Evolutionary conservation across 2,888 invertebrate genomes (phyloP), one percentile per base, ranked within the genome.

Genomic region (Encarsia formosa): DNA sequence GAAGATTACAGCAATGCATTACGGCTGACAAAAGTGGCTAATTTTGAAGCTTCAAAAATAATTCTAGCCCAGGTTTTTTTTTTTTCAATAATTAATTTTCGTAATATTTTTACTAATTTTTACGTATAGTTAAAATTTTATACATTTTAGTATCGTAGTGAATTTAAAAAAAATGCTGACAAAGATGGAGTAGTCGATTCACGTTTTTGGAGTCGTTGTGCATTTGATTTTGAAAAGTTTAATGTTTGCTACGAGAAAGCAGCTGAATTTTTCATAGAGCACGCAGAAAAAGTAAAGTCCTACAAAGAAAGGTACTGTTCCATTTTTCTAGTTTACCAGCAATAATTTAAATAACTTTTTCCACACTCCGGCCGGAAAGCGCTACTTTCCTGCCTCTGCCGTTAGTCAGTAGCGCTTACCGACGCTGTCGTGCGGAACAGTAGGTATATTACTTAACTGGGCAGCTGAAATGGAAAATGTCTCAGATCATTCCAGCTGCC

Each of bases 261-360:
- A 1, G 81, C 84, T 0, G 76, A 81, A 57, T 88, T 87, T 67
- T 80, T 85, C 34, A 73, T 82, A 1, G 75, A 78, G 47, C 77
- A 80, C 54, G 78, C 80, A 0, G 76, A 77, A 3, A 77, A 78
- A 55, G 76, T 83, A 24, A 64, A 42, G 11, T 69, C 67, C 2
- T 60, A 65, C 24, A 66, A 65, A 60, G 71, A 72, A 52, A 65
- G 67, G 67, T 71, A 58, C 52, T 9, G 11, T 29, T 16, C 31
- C 24, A 13, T 16, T 49, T 18, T 34, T 44, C n/a, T 5, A 18
- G 13, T 16, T 8, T 16, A 9, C 20, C 35, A 20, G 19, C 8
- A 20, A 13, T 2, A 31, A 15, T 29, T n/a, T n/a, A n/a, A n/a
- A n/a, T n/a, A n/a, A n/a, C n/a, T n/a, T n/a, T n/a, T n/a, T n/a